Base-by-base conservation (phyloP, 2,797 vertebrate species). In the Gambelia wislizenii region DNA sequence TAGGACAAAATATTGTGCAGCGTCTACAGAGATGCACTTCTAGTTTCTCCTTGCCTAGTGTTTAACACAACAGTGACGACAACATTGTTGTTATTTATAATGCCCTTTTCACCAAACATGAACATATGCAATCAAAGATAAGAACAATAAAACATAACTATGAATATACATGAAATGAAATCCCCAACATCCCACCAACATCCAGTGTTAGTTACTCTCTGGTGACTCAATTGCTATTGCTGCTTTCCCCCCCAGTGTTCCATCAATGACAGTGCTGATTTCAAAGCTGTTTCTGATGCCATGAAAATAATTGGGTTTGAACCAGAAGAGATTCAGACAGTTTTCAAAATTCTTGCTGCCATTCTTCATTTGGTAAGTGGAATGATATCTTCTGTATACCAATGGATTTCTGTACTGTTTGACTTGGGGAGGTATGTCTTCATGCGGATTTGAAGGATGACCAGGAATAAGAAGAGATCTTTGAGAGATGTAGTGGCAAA, bases 291-390 rank as follows among this genome's bases (percentile, higher is more conserved):
- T 0, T 97, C 98, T 0, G 99, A 99, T 42, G 99, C 99, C 93
- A 99, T 99, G 99, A 99, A 98, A 94, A 98, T 99, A 91, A 99
- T 99, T 70, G 99, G 99, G 70, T 99, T 99, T 97, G 99, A 98
- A 47, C 96, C 96, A 6, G 99, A 99, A 33, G 99, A 99, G 97
- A 95, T 99, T 94, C 98, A 99, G 96, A 99, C 99, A 0, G 98
- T 97, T 77, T 99, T 99, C 97, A 99, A 98, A 96, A 99, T 99
- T 86, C 95, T 99, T 97, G 98, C 98, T 91, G 95, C 97, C 91
- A 99, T 99, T 94, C 98, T 99, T 22, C 98, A 99, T 96, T 97
- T 99, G 98, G 99, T 99, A 95, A 95, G 93, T 76, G 49, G 25
- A 39, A 2, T 22, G 6, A 78, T 16, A 12, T 12, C 52, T 33